Evolutionary conservation across 2,888 invertebrate genomes (phyloP).

Genomic region (Temnothorax unifasciatus): DNA sequence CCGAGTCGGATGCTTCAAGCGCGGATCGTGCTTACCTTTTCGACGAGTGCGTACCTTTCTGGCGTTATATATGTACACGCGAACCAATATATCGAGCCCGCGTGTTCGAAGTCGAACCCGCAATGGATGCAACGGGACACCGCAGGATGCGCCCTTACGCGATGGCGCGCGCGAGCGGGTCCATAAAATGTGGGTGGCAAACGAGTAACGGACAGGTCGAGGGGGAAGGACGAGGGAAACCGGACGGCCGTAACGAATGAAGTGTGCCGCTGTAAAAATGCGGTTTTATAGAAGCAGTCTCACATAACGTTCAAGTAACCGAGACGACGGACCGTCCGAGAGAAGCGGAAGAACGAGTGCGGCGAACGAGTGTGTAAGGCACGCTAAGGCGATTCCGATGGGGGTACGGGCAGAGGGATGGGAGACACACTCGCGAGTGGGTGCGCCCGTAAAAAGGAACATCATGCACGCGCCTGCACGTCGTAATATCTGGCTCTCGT

Average conservation of each 20-base stretch:
- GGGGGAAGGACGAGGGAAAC: conserved; percentile 70
- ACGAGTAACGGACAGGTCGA: conserved; percentile 55
- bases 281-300: conserved; percentile 80
- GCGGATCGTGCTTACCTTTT: conserved; percentile 1
- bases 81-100: conserved; percentile 23
- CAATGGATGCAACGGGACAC: conserved; percentile 35
- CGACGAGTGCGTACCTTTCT: neutral
- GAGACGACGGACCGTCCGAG: conserved; percentile 71
- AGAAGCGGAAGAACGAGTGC: conserved; percentile 50
- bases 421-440: conserved; percentile 65
- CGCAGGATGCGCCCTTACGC: conserved; percentile 61
- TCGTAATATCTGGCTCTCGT: conserved; percentile 76
- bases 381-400: conserved; percentile 23
- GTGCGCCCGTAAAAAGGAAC: conserved; percentile 79
- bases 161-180: conserved; percentile 48
- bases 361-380: conserved; percentile 34
- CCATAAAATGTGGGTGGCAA: conserved; percentile 78
- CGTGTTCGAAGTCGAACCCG: neutral
- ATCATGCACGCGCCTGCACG: conserved; percentile 77
- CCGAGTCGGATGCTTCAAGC: neutral
- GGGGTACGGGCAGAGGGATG: neutral
- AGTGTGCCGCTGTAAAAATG: conserved; percentile 81
- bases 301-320: conserved; percentile 77
- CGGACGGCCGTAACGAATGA: conserved; percentile 79
- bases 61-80: neutral